Evolutionary conservation across 2,113 vertebrate species (phyloP).

Genomic region (Myiagra hebetior): DNA sequence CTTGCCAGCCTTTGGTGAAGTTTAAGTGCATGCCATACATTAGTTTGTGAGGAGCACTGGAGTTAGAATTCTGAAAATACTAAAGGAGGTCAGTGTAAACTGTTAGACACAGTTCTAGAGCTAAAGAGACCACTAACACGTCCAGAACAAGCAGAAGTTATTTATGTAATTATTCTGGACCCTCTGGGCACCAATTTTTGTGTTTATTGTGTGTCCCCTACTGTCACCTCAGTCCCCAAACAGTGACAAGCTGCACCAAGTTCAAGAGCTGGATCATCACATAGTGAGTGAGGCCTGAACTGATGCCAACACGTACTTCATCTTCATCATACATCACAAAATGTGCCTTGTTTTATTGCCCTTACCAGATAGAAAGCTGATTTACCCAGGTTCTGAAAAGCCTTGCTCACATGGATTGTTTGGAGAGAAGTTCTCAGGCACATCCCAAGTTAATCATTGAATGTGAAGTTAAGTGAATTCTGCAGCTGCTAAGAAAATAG

Average conservation of each 20-base stretch:
- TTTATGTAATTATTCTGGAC: background rate
- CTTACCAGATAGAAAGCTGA: background rate
- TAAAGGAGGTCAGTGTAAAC: background rate
- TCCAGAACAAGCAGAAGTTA: background rate
- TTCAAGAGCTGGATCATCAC: background rate
- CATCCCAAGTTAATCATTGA: background rate
- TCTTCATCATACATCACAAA: background rate
- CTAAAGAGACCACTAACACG: background rate
- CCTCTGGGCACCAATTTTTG: background rate
- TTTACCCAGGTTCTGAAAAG: background rate
- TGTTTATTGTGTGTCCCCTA: background rate
- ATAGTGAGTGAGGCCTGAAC: background rate
- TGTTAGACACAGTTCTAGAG: background rate
- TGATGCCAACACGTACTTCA: fast-evolving
- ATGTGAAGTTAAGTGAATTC: background rate
- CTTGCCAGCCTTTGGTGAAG: background rate
- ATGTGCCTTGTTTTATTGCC: background rate
- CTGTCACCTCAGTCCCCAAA: background rate
- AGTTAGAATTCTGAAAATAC: background rate
- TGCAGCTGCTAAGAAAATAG: background rate
- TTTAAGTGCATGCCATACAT: background rate
- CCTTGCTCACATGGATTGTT: background rate
- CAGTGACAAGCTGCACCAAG: background rate
- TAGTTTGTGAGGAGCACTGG: background rate
- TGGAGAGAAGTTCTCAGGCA: background rate